Evolutionary conservation across 2,888 invertebrate species (phyloP), one percentile per base, ranked within the genome.

Genomic region (Diarsia dahlii): DNA sequence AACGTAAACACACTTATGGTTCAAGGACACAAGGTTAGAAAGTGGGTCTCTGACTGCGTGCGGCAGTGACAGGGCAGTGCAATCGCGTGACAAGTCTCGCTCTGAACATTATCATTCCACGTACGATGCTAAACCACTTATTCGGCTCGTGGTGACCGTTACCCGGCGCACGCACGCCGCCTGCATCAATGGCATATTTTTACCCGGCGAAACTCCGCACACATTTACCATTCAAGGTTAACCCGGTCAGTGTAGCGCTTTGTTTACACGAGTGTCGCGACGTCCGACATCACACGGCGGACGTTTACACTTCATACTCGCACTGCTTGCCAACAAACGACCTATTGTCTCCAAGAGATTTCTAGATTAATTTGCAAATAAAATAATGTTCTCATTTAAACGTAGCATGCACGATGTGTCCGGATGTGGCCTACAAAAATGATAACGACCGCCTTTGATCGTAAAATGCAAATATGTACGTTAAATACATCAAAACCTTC

Each of bases 161-260:
- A 96, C 91, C 92, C 93, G 92, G 88, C 92, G 93, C 96, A 96
- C 95, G 96, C 95, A 96, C 95, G 93, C 93, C 87, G 93, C 91
- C 92, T 95, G 95, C 95, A 95, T 95, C 95, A 95, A 95, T 96
- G 96, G 94, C 95, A 95, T 94, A 96, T 96, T 96, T 96, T 96
- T 95, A 94, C 94, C 91, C 91, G 89, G 95, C 94, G 94, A 95
- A 95, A 96, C 95, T 95, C 92, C 90, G 93, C 93, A 90, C 93
- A 95, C 95, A 95, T 95, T 96, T 95, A 93, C 95, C 95, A 96
- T 96, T 95, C 94, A 95, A 94, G 94, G 95, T 91, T 96, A 95
- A 96, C 96, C 96, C 95, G 96, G 96, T 96, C 95, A 96, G 92
- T 92, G 92, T 90, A 92, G 90, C 91, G 94, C 94, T 94, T 96